These are phyloP conservation scores for Pycnonotus jocosus DNA, from an alignment of 2,113 vertebrate species.

Conservation along the genomic window DNA sequence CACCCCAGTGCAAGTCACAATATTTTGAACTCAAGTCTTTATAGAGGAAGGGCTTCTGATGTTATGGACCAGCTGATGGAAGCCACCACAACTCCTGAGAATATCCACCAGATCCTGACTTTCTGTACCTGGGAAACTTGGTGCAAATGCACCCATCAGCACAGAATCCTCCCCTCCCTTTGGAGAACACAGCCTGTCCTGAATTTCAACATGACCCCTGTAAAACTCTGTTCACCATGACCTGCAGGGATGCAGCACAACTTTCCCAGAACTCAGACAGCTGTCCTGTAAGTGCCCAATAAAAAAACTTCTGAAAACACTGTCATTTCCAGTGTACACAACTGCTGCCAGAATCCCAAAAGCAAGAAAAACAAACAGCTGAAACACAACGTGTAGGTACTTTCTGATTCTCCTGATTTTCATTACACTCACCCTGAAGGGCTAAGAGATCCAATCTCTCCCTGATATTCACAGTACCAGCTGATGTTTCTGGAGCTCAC, in stretches of 20 bases:
- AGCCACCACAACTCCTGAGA: background rate
- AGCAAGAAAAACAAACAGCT: conserved; percentile 23
- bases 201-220: background rate
- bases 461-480: background rate
- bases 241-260: background rate
- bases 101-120: background rate
- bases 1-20: background rate
- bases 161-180: background rate
- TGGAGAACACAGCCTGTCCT: background rate
- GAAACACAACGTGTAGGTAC: background rate
- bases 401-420: background rate
- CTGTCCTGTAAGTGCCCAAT: background rate
- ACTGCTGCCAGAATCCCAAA: background rate
- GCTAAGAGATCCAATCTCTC: background rate
- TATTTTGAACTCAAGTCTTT: background rate
- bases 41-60: background rate
- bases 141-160: background rate
- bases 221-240: background rate
- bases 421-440: background rate
- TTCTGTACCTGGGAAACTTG: background rate
- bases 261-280: background rate
- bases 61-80: background rate
- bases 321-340: conserved; percentile 26
- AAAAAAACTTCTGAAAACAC: conserved; percentile 1
- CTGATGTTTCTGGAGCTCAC: background rate